Evolutionary conservation across 2,888 invertebrate species (phyloP).

Genomic region (Eupithecia centaureata): DNA sequence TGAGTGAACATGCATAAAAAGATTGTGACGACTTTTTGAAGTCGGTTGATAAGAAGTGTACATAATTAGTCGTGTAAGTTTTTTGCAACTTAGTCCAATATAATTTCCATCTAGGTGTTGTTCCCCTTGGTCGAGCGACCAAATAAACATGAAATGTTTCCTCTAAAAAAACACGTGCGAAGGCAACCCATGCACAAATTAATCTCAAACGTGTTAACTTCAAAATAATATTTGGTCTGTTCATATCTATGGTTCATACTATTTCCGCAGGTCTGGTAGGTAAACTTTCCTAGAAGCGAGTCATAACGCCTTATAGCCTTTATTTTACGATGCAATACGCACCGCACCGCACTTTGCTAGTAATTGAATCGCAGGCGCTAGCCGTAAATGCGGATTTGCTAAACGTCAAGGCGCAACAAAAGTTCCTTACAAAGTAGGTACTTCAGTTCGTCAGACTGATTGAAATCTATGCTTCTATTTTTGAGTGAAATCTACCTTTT

Average conservation of each 20-base stretch:
- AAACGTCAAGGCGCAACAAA: conserved; percentile 58
- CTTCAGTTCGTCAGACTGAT: conserved; percentile 6
- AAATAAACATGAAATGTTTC: no score
- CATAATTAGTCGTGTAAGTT: no score
- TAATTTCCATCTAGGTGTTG: no score
- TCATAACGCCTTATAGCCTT: conserved; percentile 73
- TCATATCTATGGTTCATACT: not conserved
- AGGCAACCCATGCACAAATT: no score
- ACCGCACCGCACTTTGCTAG: conserved; percentile 73
- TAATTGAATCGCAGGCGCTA: conserved; percentile 79
- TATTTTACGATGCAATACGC: conserved; percentile 79
- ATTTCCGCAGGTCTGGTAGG: not conserved
- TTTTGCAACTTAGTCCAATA: no score
- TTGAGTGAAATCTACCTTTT: no score
- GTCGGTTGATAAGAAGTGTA: no score
- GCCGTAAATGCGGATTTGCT: conserved; percentile 68
- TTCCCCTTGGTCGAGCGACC: no score
- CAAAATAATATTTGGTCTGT: not conserved
- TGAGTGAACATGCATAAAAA: no score
- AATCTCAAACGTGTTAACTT: not conserved
- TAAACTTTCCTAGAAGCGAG: conserved; percentile 39
- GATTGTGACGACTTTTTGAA: no score
- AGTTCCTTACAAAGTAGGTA: conserved; percentile 48
- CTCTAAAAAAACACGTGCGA: no score
- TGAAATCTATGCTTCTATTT: not conserved